phyloP scores from a whole-genome alignment of 2,113 vertebrate species.

The Platysteira castanea region DNA sequence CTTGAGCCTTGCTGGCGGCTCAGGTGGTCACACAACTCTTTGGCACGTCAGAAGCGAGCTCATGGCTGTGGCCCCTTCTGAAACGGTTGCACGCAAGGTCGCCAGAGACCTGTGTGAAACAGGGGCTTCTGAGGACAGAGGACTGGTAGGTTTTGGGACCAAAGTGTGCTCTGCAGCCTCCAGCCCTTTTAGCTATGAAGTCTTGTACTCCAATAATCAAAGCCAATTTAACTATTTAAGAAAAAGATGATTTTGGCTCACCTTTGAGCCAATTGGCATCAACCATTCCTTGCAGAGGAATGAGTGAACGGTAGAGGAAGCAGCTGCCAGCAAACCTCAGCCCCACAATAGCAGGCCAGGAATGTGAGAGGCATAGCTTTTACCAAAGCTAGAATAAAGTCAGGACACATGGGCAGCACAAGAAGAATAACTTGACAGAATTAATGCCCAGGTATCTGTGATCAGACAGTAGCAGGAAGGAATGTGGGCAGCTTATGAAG shows the following conservation, averaged over 20 bases:
- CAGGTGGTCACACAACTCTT: background rate
- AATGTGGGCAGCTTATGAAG: background rate
- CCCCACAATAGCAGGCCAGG: background rate
- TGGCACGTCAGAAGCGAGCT: background rate
- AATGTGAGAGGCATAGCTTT: background rate
- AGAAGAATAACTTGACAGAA: background rate
- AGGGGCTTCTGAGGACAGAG: background rate
- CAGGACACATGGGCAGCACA: background rate
- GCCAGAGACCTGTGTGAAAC: background rate
- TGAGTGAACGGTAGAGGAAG: background rate
- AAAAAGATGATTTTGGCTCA: background rate
- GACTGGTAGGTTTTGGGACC: background rate
- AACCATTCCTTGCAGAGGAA: background rate
- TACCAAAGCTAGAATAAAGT: background rate
- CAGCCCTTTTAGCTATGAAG: background rate
- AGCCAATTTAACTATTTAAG: background rate
- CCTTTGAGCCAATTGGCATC: rapidly evolving
- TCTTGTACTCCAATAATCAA: background rate
- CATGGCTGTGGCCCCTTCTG: background rate
- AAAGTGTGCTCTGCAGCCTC: background rate
- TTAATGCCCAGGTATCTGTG: background rate
- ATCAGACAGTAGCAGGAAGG: background rate
- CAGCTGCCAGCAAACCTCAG: background rate
- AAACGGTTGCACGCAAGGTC: background rate
- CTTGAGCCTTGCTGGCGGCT: background rate